Evolutionary conservation across 2,888 invertebrate species (phyloP), one percentile per base, ranked within the genome.

Genomic region (Synergus gifuensis): DNA sequence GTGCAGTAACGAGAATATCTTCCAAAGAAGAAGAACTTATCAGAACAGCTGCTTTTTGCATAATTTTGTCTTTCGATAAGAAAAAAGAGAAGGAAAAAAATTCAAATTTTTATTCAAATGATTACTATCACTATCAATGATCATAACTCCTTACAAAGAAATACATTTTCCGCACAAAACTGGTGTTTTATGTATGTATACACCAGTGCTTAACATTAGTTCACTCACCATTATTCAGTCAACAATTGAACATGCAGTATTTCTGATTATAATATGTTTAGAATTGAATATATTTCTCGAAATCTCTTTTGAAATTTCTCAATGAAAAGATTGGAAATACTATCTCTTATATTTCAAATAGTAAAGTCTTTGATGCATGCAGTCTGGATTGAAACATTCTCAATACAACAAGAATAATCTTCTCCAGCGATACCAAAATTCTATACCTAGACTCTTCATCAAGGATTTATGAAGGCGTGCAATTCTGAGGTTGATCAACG

Each of bases 1-100:
- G 54, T 79, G 69, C 28, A 69, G 44, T 12, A 62, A 62, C 28
- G 49, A 69, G 69, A 49, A 49, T 49, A 14, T 69, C 69, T 69
- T 69, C 22, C 28, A 49, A 49, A 49, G 28, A 9, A 69, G 22
- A 69, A 69, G 46, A 69, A 69, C 69, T 49, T 69, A 69, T 69
- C 69, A 49, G 69, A 69, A 69, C 49, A 16, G 69, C 49, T 28
- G 14, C 46, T 49, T 28, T 69, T 49, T 69, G 69, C 49, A 69
- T 69, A 49, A 69, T 69, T 69, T 69, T 46, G 28, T 69, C 36
- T 22, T 22, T 12, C 28, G 28, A 49, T 69, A 69, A 69, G 49
- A n/a, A 62, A 22, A 62, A 3, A 4, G 22, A 4, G 22, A 28
- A 14, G 5, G 36, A 14, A 49, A 22, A 69, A 69, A 28, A 49